A percentile compares a stretch with the other conserved stretches of the same genome.
These are phyloP conservation scores for Cuniculus paca DNA, from an alignment of 2,797 vertebrate genomes.

Conservation along the genomic window DNA sequence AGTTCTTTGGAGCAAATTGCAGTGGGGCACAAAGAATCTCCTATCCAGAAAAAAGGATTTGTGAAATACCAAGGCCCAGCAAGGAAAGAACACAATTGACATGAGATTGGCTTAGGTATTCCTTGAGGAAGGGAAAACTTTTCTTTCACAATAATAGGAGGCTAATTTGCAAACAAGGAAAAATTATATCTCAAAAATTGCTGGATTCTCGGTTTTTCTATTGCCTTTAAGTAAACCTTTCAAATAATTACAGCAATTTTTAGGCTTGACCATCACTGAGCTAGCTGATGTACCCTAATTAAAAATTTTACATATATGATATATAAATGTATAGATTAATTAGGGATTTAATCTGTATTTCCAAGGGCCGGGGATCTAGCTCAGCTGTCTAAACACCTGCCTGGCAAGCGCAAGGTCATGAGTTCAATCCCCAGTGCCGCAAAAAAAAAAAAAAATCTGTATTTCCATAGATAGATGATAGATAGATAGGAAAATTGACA, in stretches of 20 bases:
- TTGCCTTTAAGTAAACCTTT: conserved; percentile 22
- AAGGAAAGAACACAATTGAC: not conserved
- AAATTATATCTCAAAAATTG: not conserved
- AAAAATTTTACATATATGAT: not conserved
- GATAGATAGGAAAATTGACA: not conserved
- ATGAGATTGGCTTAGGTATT: not conserved
- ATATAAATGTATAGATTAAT: no score
- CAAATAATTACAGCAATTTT: not conserved
- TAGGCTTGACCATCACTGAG: not conserved
- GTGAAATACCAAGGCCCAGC: not conserved
- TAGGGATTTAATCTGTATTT: no score
- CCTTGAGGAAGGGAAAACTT: not conserved
- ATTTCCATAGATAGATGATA: not conserved
- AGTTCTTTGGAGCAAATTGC: conserved; percentile 21
- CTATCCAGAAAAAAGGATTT: not conserved
- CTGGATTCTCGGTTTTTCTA: not conserved
- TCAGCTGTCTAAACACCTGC: no score
- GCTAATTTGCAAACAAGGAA: not conserved
- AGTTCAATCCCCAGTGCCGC: no score
- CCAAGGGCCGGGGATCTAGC: no score
- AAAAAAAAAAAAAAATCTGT: no score
- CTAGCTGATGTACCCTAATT: not conserved
- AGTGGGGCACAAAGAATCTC: not conserved
- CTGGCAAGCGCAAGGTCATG: no score
- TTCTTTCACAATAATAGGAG: not conserved